Percentiles rank a stretch among this genome's conserved stretches.
These are phyloP conservation scores for Elachura formosa DNA, from an alignment of 2,113 vertebrate genomes.

Conservation along the genomic window DNA sequence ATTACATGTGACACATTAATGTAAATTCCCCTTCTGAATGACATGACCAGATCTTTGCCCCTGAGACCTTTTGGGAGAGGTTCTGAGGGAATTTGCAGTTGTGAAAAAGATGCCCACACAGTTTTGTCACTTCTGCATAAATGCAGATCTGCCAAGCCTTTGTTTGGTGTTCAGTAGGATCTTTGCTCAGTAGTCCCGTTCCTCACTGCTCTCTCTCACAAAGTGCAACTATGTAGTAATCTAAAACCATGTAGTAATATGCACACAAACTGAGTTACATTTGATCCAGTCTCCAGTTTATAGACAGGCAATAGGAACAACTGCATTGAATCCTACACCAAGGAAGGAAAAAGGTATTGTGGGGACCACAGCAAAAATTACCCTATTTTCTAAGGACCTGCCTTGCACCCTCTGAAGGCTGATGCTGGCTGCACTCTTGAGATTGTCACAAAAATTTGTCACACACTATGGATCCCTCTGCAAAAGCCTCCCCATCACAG, in stretches of 20 bases:
- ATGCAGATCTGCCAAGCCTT: neutral
- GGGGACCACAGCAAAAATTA: neutral
- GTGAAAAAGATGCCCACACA: neutral
- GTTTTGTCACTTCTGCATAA: neutral
- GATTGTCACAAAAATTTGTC: neutral
- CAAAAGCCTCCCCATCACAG: neutral
- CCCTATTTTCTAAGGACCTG: neutral
- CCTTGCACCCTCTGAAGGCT: neutral
- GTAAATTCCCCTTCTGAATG: neutral
- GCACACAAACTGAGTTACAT: neutral
- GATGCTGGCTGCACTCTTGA: neutral
- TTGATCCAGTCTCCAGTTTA: neutral
- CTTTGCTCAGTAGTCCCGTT: neutral
- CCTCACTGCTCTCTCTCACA: neutral
- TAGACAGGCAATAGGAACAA: neutral
- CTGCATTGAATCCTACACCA: neutral
- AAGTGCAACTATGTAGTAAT: neutral
- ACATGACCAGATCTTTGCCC: neutral
- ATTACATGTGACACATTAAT: fast-evolving
- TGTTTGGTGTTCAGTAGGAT: neutral
- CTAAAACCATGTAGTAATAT: neutral
- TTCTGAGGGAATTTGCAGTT: neutral
- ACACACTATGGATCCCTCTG: neutral
- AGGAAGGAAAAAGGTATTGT: neutral
- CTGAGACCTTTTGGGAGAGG: neutral